Conservation (phyloP, 2,113 vertebrate species). For the Bambusicola thoracicus region DNA sequence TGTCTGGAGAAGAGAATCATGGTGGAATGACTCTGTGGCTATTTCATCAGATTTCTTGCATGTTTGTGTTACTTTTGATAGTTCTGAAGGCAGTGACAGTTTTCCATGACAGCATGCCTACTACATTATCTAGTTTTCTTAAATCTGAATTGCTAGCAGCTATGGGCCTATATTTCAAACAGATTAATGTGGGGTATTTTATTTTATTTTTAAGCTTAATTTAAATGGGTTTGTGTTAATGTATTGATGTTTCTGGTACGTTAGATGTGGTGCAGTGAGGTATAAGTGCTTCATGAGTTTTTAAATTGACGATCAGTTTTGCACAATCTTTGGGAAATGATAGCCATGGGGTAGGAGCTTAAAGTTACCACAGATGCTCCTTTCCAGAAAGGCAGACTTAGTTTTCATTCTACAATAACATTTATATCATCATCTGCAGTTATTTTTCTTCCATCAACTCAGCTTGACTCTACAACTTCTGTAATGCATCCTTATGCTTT, state of each 20-base stretch:
- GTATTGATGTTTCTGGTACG: not conserved
- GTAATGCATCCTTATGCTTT: not conserved
- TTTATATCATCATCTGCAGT: not conserved
- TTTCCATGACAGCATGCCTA: rapidly evolving
- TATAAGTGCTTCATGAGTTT: not conserved
- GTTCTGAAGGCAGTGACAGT: not conserved
- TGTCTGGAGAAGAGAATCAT: not conserved
- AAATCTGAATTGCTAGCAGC: not conserved
- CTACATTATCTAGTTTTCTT: not conserved
- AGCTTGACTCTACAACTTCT: not conserved
- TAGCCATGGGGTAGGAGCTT: not conserved
- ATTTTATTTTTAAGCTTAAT: not conserved
- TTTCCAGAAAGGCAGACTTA: not conserved
- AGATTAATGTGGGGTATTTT: not conserved
- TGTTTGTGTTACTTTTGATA: not conserved
- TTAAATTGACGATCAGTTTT: not conserved
- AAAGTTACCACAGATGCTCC: not conserved
- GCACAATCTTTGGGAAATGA: not conserved
- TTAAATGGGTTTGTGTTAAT: not conserved
- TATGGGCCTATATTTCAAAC: not conserved
- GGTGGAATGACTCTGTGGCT: not conserved
- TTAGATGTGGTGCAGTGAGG: not conserved
- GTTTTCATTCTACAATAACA: not conserved
- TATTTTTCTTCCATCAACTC: not conserved
- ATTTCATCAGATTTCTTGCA: not conserved